Base-by-base conservation (phyloP, 1,140 invertebrate species). In the Platyscapa corneri region DNA sequence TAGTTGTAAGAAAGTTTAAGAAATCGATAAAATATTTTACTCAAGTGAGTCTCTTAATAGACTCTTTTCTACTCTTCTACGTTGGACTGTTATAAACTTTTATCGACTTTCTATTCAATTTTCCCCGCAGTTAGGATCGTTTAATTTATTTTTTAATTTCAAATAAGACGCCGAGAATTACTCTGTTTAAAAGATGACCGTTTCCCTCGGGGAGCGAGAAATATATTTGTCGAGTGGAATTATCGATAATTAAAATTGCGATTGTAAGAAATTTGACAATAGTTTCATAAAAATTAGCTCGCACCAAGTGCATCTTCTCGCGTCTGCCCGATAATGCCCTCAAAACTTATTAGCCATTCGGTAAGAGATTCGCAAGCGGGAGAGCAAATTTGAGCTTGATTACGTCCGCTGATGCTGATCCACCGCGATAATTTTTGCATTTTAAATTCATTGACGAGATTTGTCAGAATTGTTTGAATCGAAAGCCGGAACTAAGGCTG, bases 11-110 rank as follows among this genome's bases (percentile, higher is more conserved):
- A 70, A 70, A 70, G 6, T 37, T 70, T 23, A 37, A 20, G 34
- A 70, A 70, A 70, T 70, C 67, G 67, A 70, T 37, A 3, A 70
- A 70, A 70, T 70, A 70, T 37, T 70, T 70, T n/a, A 70, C 18
- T 70, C 67, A 7, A 37, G 34, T 70, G 32, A 70, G 32, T 70
- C 16, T 37, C 32, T 70, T 70, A 70, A 37, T 70, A 34, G 18
- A 70, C 67, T 70, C 34, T 20, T 70, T 70, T 60, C 23, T 60
- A 60, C 56, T 60, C 3, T 70, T 70, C 3, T 70, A 32, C 20
- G 16, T 70, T 70, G 20, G 34, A 37, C 3, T 39, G 67, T 14
- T 16, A 39, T 34, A 70, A 70, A 16, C 67, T 37, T 70, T 70
- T 70, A 70, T 70, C 67, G 67, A 70, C 20, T 6, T 37, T 37